Conservation (phyloP, 2,797 vertebrate species). For the Glyptemys insculpta region DNA sequence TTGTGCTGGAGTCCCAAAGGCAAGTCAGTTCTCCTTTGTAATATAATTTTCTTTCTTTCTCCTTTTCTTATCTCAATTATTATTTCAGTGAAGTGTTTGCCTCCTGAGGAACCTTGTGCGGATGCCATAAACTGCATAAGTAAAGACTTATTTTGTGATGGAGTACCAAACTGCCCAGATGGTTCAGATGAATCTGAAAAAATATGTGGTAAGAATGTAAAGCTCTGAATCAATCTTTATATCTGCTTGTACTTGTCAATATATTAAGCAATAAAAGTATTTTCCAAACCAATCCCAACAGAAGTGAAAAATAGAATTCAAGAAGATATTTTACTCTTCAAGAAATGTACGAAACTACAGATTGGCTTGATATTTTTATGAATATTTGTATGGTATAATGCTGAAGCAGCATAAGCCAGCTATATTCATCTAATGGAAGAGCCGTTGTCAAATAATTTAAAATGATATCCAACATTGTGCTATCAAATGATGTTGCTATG, state of each 20-base stretch:
- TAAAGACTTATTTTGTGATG: conserved; percentile 87
- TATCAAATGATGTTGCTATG: not conserved
- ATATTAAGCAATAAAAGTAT: not conserved
- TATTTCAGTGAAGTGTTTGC: conserved; percentile 78
- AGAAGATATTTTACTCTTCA: not conserved
- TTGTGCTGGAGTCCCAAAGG: conserved; percentile 23
- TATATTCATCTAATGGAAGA: not conserved
- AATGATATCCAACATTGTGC: not conserved
- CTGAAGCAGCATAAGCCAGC: not conserved
- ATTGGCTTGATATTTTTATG: not conserved
- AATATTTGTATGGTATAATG: not conserved
- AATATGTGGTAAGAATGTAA: conserved; percentile 87
- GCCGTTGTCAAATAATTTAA: not conserved
- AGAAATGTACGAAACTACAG: not conserved
- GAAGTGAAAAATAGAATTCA: not conserved
- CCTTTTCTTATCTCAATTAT: conserved; percentile 49
- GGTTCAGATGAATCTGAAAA: conserved; percentile 87
- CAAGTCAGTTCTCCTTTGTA: conserved; percentile 26
- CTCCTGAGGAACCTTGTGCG: conserved; percentile 80
- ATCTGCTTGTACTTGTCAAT: not conserved
- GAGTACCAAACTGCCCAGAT: conserved; percentile 86
- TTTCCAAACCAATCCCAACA: not conserved
- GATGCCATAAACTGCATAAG: conserved; percentile 80
- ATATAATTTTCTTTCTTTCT: conserved; percentile 13
- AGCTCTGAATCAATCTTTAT: not conserved